A percentile compares a stretch with the other conserved stretches of the same genome.
phyloP scores from a whole-genome alignment of 23 tunicate genomes.

The Ascidia mentula region DNA sequence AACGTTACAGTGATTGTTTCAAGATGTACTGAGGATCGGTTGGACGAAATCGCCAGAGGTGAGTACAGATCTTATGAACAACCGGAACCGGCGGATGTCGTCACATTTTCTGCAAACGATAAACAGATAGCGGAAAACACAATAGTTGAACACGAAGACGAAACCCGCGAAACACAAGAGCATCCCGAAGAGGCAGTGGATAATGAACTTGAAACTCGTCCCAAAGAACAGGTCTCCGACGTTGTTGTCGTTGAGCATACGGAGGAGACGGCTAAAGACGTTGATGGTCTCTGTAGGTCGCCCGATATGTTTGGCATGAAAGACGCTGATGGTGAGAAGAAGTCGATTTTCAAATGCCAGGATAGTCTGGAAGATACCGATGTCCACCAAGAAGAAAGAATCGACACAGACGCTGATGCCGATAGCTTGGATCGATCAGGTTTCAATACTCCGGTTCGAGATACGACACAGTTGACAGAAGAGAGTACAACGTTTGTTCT shows the following conservation, averaged over 20 bases:
- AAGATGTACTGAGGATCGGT: slow-evolving; percentile 24
- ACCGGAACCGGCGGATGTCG: background rate
- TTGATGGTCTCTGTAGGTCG: no score
- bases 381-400: background rate
- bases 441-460: no score
- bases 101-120: background rate
- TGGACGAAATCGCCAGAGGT: slow-evolving; percentile 5
- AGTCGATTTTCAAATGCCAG: no score
- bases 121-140: background rate
- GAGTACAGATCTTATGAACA: background rate
- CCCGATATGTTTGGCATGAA: no score
- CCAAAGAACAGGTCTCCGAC: background rate
- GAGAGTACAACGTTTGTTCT: no score
- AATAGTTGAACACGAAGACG: background rate
- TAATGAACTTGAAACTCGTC: no score
- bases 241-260: background rate
- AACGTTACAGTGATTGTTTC: slow-evolving; percentile 16
- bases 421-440: no score
- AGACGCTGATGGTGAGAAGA: no score
- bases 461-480: no score
- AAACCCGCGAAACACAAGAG: background rate
- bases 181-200: background rate
- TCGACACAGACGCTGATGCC: background rate
- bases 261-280: no score
- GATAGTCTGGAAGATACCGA: no score